These are phyloP conservation scores for Cydia splendana DNA, from an alignment of 1,140 invertebrate genomes.

Conservation along the genomic window DNA sequence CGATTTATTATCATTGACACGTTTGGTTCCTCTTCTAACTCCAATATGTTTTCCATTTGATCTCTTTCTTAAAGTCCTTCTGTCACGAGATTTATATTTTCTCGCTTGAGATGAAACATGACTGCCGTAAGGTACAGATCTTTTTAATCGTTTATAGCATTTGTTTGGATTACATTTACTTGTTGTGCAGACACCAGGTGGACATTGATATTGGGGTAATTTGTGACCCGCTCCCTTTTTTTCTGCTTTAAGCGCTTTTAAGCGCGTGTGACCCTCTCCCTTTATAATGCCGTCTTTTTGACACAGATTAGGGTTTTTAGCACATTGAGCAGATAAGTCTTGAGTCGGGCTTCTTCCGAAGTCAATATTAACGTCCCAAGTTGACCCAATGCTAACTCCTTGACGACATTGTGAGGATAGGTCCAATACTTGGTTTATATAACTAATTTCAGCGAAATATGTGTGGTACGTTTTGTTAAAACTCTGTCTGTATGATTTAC, in stretches of 20 bases:
- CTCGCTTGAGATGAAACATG: not conserved
- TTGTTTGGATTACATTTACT: conserved; percentile 1
- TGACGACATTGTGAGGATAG: not conserved
- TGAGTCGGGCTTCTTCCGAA: not conserved
- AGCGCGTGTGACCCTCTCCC: not conserved
- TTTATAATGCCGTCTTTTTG: not conserved
- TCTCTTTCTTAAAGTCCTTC: not conserved
- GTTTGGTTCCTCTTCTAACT: not conserved
- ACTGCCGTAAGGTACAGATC: not conserved
- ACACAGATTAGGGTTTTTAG: not conserved
- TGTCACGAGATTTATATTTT: not conserved
- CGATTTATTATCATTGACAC: not conserved
- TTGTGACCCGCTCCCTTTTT: not conserved
- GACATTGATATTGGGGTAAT: not conserved
- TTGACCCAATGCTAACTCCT: not conserved
- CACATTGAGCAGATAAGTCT: not conserved
- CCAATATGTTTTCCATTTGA: not conserved
- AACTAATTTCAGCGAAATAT: not conserved
- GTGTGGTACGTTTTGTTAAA: not conserved
- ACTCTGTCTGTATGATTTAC: not conserved
- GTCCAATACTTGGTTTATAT: not conserved
- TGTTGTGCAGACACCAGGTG: not conserved
- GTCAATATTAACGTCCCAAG: not conserved
- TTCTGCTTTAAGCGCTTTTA: too few relatives aligned
- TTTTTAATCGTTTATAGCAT: conserved; percentile 1